These are phyloP conservation scores for Melolontha melolontha DNA, from an alignment of 2,888 invertebrate species.

Conservation along the genomic window DNA sequence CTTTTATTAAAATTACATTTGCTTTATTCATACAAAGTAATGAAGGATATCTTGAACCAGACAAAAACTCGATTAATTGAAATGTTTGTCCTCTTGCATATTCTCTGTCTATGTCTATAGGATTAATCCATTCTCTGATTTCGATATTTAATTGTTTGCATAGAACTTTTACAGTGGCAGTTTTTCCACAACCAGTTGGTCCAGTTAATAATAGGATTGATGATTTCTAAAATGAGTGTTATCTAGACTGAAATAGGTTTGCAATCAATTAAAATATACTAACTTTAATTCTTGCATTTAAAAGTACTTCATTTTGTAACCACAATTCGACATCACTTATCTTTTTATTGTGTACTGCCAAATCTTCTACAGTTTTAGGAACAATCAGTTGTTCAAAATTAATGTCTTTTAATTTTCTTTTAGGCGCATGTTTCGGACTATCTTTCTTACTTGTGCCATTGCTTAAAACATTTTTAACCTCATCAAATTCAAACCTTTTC, in stretches of 20 bases:
- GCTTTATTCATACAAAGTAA: conserved; percentile 67
- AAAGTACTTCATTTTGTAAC: conserved; percentile 65
- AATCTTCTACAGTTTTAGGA: conserved; percentile 71
- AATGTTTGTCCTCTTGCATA: conserved; percentile 72
- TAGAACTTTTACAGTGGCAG: conserved; percentile 76
- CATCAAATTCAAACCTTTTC: conserved; percentile 38
- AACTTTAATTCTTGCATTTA: conserved; percentile 40
- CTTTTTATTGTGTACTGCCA: conserved; percentile 82
- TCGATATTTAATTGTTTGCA: conserved; percentile 72
- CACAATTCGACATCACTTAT: conserved; percentile 79
- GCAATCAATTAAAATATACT: not conserved
- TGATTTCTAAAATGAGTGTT: conserved; percentile 49
- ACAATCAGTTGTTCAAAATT: conserved; percentile 74
- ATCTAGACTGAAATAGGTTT: conserved; percentile 46
- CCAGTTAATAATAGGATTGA: conserved; percentile 81
- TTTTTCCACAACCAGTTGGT: conserved; percentile 88
- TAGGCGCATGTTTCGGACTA: conserved; percentile 17
- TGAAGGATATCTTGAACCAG: conserved; percentile 82
- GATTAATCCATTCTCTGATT: conserved; percentile 86
- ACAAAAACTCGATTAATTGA: conserved; percentile 81
- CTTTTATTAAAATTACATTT: conserved; percentile 79
- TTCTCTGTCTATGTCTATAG: conserved; percentile 76
- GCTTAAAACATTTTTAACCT: not conserved
- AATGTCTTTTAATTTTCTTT: conserved; percentile 45
- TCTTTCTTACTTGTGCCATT: not conserved